These are phyloP conservation scores for Masnerella sp. DNA, from an alignment of 2,888 invertebrate species.

Conservation along the genomic window DNA sequence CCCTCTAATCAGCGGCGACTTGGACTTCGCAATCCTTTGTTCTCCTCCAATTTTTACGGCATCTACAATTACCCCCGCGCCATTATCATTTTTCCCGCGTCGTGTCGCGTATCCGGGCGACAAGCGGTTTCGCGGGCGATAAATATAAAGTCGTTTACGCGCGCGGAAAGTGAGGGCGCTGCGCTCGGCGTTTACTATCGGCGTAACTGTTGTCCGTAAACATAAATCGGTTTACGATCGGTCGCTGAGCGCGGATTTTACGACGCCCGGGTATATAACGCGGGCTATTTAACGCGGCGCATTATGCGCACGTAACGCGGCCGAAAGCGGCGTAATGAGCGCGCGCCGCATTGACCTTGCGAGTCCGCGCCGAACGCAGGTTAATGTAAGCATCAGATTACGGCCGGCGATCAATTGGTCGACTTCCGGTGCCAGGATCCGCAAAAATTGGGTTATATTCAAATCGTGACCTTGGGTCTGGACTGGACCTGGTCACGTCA, in stretches of 20 bases:
- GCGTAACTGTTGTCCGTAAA: conserved; percentile 73
- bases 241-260: conserved; percentile 77
- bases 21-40: too few species aligned
- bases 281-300: conserved; percentile 43
- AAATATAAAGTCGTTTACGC: conserved; percentile 76
- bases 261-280: conserved; percentile 68
- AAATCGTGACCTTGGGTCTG: conserved; percentile 31
- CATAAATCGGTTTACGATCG: conserved; percentile 77
- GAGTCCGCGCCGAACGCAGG: conserved; percentile 15
- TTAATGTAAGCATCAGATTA: conserved; percentile 45
- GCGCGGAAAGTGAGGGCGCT: conserved; percentile 62
- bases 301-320: conserved; percentile 22
- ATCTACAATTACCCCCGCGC: too few species aligned
- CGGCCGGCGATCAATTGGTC: conserved; percentile 28
- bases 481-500: conserved; percentile 12
- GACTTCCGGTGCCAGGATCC: conserved; percentile 5
- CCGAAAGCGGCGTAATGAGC: conserved; percentile 9
- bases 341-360: conserved; percentile 39
- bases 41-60: too few species aligned
- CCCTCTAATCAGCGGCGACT: too few species aligned
- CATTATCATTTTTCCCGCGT: conserved; percentile 75
- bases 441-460: conserved; percentile 49
- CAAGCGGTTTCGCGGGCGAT: conserved; percentile 69
- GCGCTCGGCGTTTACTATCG: conserved; percentile 75
- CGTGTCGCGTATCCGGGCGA: conserved; percentile 73